phyloP scores from a whole-genome alignment of 2,888 invertebrate species.

The Apodemia hepburni region DNA sequence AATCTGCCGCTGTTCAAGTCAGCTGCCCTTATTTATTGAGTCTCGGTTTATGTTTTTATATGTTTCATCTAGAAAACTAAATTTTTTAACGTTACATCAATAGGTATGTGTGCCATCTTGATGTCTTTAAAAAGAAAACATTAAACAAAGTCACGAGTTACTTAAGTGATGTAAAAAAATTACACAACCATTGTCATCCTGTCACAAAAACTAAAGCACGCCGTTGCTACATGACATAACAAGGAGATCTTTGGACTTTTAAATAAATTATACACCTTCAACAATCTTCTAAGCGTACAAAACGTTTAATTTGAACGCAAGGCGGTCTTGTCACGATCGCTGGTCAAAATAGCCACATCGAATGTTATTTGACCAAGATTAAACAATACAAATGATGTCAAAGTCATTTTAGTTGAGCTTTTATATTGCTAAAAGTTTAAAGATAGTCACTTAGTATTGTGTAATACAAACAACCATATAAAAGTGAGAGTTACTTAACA shows the following conservation, averaged over 20 bases:
- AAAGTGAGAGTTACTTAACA: conserved; percentile 6
- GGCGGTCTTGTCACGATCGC: conserved; percentile 13
- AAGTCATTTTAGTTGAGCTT: conserved; percentile 4
- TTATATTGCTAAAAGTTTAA: conserved; percentile 2
- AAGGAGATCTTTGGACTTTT: conserved; percentile 9
- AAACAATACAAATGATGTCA: conserved; percentile 10
- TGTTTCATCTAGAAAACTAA: neutral
- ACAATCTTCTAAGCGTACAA: neutral
- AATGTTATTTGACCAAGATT: conserved; percentile 8
- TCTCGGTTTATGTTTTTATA: no score
- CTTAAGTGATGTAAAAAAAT: conserved; percentile 11
- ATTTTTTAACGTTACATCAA: neutral
- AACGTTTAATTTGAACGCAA: conserved; percentile 7
- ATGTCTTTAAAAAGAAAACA: conserved; percentile 2
- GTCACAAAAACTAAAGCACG: conserved; percentile 8
- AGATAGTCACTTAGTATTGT: conserved; percentile 5
- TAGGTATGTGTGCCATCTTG: conserved; percentile 3
- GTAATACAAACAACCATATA: conserved; percentile 7
- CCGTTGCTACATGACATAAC: conserved; percentile 3
- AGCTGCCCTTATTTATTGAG: neutral
- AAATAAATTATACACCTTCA: conserved; percentile 6
- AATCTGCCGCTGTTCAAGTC: neutral
- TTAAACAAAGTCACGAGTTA: conserved; percentile 12
- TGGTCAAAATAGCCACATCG: conserved; percentile 10
- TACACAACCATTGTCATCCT: conserved; percentile 8